Base-by-base conservation (phyloP, 2,888 invertebrate species). In the Lycophotia porphyrea region DNA sequence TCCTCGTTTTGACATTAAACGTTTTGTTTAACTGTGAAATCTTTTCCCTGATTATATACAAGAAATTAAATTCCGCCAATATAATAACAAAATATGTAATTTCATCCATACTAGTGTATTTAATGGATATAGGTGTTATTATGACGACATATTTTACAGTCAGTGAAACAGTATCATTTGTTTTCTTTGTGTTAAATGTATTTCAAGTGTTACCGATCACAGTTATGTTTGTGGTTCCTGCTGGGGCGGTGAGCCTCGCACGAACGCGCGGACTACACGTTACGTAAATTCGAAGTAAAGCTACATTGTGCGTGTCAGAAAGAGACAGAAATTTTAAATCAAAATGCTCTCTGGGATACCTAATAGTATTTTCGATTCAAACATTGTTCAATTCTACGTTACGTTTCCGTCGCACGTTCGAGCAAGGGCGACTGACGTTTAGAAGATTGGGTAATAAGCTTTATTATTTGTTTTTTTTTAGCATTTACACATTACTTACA, bases 101-200 rank as follows among this genome's bases (percentile, higher is more conserved):
- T 0, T 90, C 91, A 0, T 93, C 93, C 44, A 81, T 93, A 8
- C 82, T 95, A 31, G 87, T 94, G 5, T 89, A 89, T 44, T 89
- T 94, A 9, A 89, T 91, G 0, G 91, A 93, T 83, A 70, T 93
- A 5, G 94, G 93, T 81, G 90, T 93, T 3, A 87, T 94, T 3
- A 24, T 91, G 24, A 42, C 9, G 9, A 7, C n/a, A 27, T 71
- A 36, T 60, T 71, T 42, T 8, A 24, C 15, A 11, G 60, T 27
- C 24, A 71, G 42, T n/a, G 5, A 24, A 13, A 15, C 5, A 49
- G 24, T 1, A 91, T 91, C 0, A 93, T 81, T 47, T 93, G 3
- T 76, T 89, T 2, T 83, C 88, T 87, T 67, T 80, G 77, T 67
- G 70, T 83, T 47, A n/a, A 91, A 90, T 83, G 86, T 90, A 0